Conservation (phyloP, 1,140 invertebrate genomes). For the Doryteuthis pealeii region DNA sequence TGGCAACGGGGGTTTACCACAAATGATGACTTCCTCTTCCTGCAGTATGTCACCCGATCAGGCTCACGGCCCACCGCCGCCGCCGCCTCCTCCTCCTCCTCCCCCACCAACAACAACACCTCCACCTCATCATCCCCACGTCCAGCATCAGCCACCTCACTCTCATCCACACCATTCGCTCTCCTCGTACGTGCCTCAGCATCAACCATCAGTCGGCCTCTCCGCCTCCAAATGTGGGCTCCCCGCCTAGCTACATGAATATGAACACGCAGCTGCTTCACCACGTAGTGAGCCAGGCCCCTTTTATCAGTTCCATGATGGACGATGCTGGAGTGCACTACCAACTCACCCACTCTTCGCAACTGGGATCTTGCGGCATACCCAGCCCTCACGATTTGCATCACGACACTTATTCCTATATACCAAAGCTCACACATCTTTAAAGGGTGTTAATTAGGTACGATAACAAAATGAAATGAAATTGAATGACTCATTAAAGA, state of each 20-base stretch:
- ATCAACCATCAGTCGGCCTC: conserved; percentile 8
- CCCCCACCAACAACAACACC: too few species aligned
- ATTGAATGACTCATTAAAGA: too few species aligned
- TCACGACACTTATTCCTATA: conserved; percentile 38
- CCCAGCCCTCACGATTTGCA: conserved; percentile 26
- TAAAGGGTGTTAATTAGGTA: too few species aligned
- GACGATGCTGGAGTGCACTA: conserved; percentile 17
- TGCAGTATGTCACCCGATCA: too few species aligned
- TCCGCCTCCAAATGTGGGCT: not conserved
- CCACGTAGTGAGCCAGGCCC: not conserved
- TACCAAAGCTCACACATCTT: conserved; percentile 43
- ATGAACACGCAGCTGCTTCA: not conserved
- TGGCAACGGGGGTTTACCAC: conserved; percentile 30
- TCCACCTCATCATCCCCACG: too few species aligned
- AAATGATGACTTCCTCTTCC: conserved; percentile 12
- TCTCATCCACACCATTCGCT: not conserved
- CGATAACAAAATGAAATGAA: too few species aligned
- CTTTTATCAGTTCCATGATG: not conserved
- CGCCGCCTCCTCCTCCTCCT: too few species aligned
- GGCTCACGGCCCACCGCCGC: too few species aligned
- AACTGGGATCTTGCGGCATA: conserved; percentile 27
- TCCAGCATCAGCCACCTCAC: not conserved
- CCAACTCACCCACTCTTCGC: conserved; percentile 26
- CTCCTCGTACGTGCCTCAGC: not conserved
- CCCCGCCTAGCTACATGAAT: not conserved